Base-by-base conservation (phyloP, 2,888 invertebrate genomes). In the Ormyrus pomaceus region DNA sequence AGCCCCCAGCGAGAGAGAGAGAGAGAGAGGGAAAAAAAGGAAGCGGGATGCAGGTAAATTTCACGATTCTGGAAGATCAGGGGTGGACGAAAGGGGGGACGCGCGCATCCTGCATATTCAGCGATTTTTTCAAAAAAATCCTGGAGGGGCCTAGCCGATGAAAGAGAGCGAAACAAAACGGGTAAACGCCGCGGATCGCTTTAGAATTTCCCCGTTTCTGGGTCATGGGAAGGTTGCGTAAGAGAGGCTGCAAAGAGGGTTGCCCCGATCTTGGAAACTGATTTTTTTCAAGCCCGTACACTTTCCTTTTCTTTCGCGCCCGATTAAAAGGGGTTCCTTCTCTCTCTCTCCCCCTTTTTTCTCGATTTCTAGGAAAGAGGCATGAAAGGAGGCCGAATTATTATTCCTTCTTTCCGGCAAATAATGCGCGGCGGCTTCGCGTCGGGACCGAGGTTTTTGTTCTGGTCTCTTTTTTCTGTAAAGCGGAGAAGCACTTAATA, bases 91-190 rank as follows among this genome's bases (percentile, higher is more conserved):
- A 82, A 82, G 78, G 82, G 80, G 82, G 73, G 61, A 77, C 5
- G 58, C 53, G 73, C 70, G 87, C 87, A 89, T 89, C 89, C 89
- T 89, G 89, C 89, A 90, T 89, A 90, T 90, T 90, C 89, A 89
- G 87, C 48, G 83, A 68, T 55, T 77, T 81, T 76, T 75, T 71
- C 61, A 8, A 48, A 34, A 75, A 70, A 75, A 75, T 70, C 70
- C 58, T 13, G 5, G 56, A 62, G 71, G 78, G 77, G 81, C 45
- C 11, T 2, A 19, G 0, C 19, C 19, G 13, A 64, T 51, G 75
- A 68, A 75, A 45, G 59, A 59, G 13, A 65, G 2, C 19, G 55
- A 34, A 61, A 59, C 66, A 62, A 79, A 82, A 82, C 77, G 82
- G 82, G 81, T 81, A 70, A 82, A 78, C 34, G 81, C 70, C 83